Base-by-base conservation (phyloP, 2,888 invertebrate genomes). In the Troides oblongomaculatus region DNA sequence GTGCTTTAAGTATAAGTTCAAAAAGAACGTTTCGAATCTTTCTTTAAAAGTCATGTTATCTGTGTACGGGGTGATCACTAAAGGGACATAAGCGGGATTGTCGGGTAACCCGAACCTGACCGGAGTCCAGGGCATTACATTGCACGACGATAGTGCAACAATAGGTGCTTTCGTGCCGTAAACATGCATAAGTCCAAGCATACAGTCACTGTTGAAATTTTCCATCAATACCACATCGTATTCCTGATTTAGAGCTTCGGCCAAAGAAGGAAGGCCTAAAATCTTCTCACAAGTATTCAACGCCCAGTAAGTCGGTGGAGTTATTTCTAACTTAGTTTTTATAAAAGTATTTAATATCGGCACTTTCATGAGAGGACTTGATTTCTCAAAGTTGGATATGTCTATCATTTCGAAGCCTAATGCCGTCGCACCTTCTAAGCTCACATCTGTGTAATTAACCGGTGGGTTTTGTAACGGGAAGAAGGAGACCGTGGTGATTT, bases 401-500 rank as follows among this genome's bases (percentile, higher is more conserved):
- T 92, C 86, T 10, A 89, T 69, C 2, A 80, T 79, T 73, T 90
- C 92, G 14, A 92, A n/a, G 12, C 89, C 86, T 2, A 83, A 71
- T 18, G 74, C 74, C 0, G 87, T 83, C 63, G 91, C 79, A 0
- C 90, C 89, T 78, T 88, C 85, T 18, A 92, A 81, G 72, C 89
- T 92, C 69, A 92, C 75, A 64, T 86, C 86, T 3, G 88, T 90
- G 74, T 89, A 90, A 74, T 91, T 92, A 0, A 88, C 81, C 1
- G 94, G 82, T 5, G 90, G 89, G 71, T 89, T 79, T 72, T 87
- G 87, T 60, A 85, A 74, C 0, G 95, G 94, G 78, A 94, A 95
- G 81, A 93, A 93, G 0, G 94, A 94, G 3, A 94, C 86, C 1
- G 95, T 93, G 18, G 94, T 94, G 5, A 95, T 79, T 59, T 94